Evolutionary conservation across 37 sponge, comb jelly and placozoan species (phyloP).

Genomic region (Diacarnus erythraeanus): DNA sequence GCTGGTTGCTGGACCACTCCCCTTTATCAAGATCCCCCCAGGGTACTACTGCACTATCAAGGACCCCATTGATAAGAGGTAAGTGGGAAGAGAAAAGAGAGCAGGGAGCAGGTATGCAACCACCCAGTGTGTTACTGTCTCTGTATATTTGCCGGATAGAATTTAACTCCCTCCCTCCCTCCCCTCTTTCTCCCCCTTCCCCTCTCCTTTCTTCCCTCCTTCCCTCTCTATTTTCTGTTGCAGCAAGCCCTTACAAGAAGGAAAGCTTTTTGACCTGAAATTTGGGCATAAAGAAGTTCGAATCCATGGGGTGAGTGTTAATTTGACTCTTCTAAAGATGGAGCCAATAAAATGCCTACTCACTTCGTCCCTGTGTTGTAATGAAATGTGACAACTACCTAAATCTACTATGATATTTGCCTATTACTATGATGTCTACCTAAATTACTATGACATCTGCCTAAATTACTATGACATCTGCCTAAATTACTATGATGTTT

Average conservation of each 20-base stretch:
- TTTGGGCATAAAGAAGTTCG: conserved; percentile 83
- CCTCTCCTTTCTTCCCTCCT: not conserved
- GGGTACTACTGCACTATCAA: conserved; percentile 72
- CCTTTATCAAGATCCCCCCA: conserved; percentile 80
- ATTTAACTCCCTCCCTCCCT: not conserved
- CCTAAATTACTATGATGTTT: too few species aligned
- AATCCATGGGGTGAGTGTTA: conserved; percentile 58
- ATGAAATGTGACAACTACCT: not conserved
- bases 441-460: too few species aligned
- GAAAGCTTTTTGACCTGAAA: conserved; percentile 64
- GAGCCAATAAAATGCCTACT: not conserved
- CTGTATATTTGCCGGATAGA: too few species aligned
- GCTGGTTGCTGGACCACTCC: conserved; percentile 67
- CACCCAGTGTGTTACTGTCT: too few species aligned
- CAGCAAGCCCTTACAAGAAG: conserved; percentile 66
- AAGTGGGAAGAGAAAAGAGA: too few species aligned
- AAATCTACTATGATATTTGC: too few species aligned
- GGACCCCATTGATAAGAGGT: conserved; percentile 75
- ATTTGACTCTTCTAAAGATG: not conserved
- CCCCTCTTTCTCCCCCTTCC: not conserved
- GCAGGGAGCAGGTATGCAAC: too few species aligned
- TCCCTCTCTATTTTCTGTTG: not conserved
- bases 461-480: too few species aligned
- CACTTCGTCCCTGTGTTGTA: not conserved
- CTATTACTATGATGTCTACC: too few species aligned